Percentiles rank a stretch among this genome's conserved stretches.
Conservation (phyloP, 2,888 invertebrate genomes). For the Chironomus riparius region DNA sequence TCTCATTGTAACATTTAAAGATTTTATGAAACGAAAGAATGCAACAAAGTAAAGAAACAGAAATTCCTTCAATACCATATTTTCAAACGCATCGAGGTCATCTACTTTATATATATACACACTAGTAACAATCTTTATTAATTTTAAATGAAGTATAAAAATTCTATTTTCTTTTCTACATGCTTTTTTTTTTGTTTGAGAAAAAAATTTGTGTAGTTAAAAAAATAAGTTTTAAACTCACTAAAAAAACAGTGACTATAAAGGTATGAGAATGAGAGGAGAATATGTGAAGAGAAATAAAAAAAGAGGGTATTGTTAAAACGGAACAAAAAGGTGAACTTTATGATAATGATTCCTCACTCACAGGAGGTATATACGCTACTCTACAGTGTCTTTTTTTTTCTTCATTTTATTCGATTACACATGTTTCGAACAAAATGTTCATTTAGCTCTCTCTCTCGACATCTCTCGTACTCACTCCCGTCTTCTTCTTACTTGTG, state of each 20-base stretch:
- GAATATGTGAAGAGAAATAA: not conserved
- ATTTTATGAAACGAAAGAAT: too few species aligned
- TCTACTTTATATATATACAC: too few species aligned
- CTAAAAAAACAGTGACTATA: not conserved
- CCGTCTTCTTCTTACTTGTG: not conserved
- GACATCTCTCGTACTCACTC: not conserved
- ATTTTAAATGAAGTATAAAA: too few species aligned
- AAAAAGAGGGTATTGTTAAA: conserved; percentile 20
- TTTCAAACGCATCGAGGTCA: too few species aligned
- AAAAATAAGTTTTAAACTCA: not conserved
- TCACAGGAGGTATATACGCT: conserved; percentile 1
- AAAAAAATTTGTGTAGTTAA: not conserved
- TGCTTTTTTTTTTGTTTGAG: not conserved
- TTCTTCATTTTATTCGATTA: conserved; percentile 8
- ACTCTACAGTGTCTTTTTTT: conserved; percentile 3
- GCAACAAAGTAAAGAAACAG: too few species aligned
- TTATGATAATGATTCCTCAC: conserved; percentile 23
- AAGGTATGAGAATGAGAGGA: not conserved
- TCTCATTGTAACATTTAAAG: too few species aligned
- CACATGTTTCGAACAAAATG: conserved; percentile 16
- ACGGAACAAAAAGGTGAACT: conserved; percentile 24
- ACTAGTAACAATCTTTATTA: too few species aligned
- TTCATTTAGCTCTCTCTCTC: not conserved
- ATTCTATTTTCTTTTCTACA: too few species aligned
- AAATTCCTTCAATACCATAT: too few species aligned